Evolutionary conservation across 2,113 vertebrate genomes (phyloP).

Genomic region (Pungitius pungitius): DNA sequence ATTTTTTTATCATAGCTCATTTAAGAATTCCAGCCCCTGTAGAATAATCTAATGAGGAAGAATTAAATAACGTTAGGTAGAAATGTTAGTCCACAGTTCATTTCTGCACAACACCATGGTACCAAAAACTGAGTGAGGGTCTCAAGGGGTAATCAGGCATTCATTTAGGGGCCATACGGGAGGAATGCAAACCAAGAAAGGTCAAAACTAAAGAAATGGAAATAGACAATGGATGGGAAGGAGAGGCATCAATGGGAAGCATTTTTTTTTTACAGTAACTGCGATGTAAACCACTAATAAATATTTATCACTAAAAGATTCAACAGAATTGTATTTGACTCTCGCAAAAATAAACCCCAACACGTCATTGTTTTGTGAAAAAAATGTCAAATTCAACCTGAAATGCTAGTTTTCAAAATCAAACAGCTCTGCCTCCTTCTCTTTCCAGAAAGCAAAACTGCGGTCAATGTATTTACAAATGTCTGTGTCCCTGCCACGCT

Average conservation of each 20-base stretch:
- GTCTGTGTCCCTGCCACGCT: constrained; percentile 68
- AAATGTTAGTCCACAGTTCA: too few relatives aligned
- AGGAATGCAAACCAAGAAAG: neutral
- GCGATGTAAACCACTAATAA: constrained; percentile 1
- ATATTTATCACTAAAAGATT: neutral
- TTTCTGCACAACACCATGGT: neutral
- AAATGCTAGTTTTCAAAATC: constrained; percentile 73
- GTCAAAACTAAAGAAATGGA: neutral
- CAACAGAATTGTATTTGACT: constrained; percentile 8
- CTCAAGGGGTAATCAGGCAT: neutral
- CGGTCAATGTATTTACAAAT: constrained; percentile 92
- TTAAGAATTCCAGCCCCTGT: too few relatives aligned
- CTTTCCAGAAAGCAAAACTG: constrained; percentile 98
- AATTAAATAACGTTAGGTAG: too few relatives aligned
- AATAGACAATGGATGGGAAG: neutral
- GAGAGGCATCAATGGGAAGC: neutral
- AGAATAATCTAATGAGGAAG: too few relatives aligned
- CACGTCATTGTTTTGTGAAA: constrained; percentile 11
- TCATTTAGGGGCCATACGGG: neutral
- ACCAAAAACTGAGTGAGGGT: neutral
- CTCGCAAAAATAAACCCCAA: constrained; percentile 10
- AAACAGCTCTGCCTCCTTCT: constrained; percentile 95
- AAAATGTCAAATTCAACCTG: constrained; percentile 1
- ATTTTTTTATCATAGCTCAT: too few relatives aligned
- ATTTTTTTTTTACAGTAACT: neutral